Evolutionary conservation across 2,888 invertebrate species (phyloP), one percentile per base, ranked within the genome.

Genomic region (Orchesella flavescens): DNA sequence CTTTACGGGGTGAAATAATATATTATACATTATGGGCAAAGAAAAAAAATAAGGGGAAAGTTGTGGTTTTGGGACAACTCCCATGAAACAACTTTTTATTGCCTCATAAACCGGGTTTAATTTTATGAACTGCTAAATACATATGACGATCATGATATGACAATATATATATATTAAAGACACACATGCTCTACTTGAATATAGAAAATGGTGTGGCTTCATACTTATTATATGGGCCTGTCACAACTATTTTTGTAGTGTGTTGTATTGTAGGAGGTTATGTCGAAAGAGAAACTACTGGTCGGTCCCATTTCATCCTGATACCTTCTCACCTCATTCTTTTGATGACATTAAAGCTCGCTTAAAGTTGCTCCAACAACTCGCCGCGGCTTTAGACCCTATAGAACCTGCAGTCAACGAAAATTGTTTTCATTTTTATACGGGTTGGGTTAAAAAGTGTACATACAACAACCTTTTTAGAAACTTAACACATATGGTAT

Each of bases 41-140:
- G 57, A n/a, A 21, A 57, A 63, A 61, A 21, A 63, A 63, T 10
- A 34, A 7, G 23, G 63, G 44, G 44, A 66, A 66, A 46, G 79
- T 72, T 53, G 79, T 65, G 63, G 79, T 72, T 65, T 72, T 34
- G 61, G 63, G n/a, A n/a, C 79, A 63, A 79, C 7, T 34, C 72
- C 71, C 71, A 66, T 5, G 23, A 17, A 72, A 65, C 73, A 80
- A 73, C 65, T 80, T 73, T 72, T 80, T 80, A 80, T 65, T 57
- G 49, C 57, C 63, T 34, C 65, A 80, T 80, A 80, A 80, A 72
- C 21, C 19, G 53, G 66, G 73, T 72, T 80, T 80, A 73, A 80
- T 80, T 80, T 80, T 80, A 80, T 80, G 80, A 73, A 80, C 80
- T 80, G 80, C 66, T 55, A 55, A n/a, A 19, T 21, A 59, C 59